These are phyloP conservation scores for Cataglyphis albicans DNA, from an alignment of 2,888 invertebrate species.

Conservation along the genomic window DNA sequence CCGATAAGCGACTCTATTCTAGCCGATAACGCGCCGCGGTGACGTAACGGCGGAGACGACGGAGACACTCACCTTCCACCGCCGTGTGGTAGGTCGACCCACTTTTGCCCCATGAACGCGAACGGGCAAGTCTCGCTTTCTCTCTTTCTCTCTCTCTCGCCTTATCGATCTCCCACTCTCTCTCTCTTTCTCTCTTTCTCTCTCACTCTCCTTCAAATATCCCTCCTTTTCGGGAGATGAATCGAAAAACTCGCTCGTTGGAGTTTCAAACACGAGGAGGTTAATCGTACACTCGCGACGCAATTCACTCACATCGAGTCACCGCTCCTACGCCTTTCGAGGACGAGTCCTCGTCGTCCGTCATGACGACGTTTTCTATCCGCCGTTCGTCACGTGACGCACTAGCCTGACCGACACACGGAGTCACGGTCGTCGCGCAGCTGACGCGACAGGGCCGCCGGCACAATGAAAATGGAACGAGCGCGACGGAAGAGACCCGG, in stretches of 20 bases:
- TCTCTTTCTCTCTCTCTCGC: not conserved
- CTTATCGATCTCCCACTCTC: constrained; percentile 28
- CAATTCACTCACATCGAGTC: not conserved
- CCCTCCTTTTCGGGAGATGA: not conserved
- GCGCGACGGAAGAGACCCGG: constrained; percentile 1
- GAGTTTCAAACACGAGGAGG: not conserved
- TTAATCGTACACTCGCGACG: not conserved
- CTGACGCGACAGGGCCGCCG: constrained; percentile 25
- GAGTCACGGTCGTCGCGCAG: constrained; percentile 47
- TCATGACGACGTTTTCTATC: constrained; percentile 9
- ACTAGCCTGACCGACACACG: constrained; percentile 25
- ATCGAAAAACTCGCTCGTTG: not conserved
- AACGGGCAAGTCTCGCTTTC: not conserved
- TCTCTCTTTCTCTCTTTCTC: not conserved
- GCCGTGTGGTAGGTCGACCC: constrained; percentile 59
- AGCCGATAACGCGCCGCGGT: constrained; percentile 38
- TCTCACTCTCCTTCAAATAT: not conserved
- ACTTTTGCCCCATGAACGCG: constrained; percentile 51
- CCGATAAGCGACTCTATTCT: constrained; percentile 23
- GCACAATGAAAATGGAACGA: constrained; percentile 19
- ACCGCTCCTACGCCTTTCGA: not conserved
- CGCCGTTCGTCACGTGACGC: constrained; percentile 34
- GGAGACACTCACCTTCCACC: constrained; percentile 59
- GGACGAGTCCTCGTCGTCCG: not conserved
- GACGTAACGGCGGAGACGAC: constrained; percentile 29